phyloP scores from a whole-genome alignment of 2,888 invertebrate genomes.

The Platycnemis pennipes region DNA sequence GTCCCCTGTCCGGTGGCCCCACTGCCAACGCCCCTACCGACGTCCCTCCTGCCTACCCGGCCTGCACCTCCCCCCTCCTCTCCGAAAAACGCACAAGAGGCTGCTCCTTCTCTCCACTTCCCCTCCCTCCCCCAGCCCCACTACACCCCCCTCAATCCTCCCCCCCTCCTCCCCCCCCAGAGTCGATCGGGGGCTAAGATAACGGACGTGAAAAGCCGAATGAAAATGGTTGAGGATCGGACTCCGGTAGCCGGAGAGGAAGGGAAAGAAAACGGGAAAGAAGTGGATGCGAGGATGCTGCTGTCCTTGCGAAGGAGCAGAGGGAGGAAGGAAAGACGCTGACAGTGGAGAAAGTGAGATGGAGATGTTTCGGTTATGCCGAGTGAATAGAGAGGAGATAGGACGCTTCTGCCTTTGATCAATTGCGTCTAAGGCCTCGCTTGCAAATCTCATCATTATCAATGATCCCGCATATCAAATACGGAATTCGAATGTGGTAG shows the following conservation, averaged over 20 bases:
- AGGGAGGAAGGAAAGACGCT: background rate
- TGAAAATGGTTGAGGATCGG: background rate
- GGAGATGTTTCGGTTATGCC: background rate
- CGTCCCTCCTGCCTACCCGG: too few species aligned
- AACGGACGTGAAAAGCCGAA: slow-evolving; percentile 18
- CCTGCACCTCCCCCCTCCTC: background rate
- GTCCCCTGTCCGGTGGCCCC: too few species aligned
- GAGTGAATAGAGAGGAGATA: too few species aligned
- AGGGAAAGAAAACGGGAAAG: background rate
- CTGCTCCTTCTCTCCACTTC: background rate
- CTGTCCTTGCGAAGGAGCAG: background rate
- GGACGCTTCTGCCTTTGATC: too few species aligned
- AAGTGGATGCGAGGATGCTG: background rate
- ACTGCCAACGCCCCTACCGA: too few species aligned
- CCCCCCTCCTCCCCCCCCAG: background rate
- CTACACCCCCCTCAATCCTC: background rate
- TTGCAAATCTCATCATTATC: too few species aligned
- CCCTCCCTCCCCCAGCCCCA: background rate
- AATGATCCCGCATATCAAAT: too few species aligned
- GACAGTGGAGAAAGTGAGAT: background rate
- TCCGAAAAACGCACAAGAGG: background rate
- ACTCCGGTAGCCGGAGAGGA: background rate
- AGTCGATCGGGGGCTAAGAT: slow-evolving; percentile 61
- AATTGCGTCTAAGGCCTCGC: too few species aligned
- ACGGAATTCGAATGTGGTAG: too few species aligned